Percentiles rank a stretch among this genome's conserved stretches.
These are phyloP conservation scores for Plagiodera versicolora DNA, from an alignment of 2,888 invertebrate genomes.

Conservation along the genomic window DNA sequence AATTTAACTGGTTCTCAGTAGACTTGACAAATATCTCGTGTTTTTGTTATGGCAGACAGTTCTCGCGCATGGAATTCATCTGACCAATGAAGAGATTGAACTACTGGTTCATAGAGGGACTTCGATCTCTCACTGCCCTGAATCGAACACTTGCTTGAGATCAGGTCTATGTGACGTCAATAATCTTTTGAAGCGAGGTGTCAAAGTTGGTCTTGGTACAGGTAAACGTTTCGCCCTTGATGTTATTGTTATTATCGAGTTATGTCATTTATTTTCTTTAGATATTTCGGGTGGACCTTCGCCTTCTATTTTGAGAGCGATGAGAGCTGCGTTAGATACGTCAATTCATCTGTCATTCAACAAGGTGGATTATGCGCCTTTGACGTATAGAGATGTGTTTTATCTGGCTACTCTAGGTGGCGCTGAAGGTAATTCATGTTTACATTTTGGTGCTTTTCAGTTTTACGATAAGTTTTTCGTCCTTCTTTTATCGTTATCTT, in stretches of 20 bases:
- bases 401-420: constrained; percentile 87
- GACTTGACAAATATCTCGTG: constrained; percentile 29
- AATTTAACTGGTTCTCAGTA: constrained; percentile 12
- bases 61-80: constrained; percentile 82
- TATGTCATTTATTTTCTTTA: constrained; percentile 42
- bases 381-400: constrained; percentile 77
- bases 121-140: constrained; percentile 83
- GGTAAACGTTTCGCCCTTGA: too few species aligned
- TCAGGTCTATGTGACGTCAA: constrained; percentile 83
- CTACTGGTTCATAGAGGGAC: constrained; percentile 64
- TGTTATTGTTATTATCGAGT: too few species aligned
- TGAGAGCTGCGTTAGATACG: constrained; percentile 72
- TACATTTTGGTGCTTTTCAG: too few species aligned
- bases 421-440: constrained; percentile 67
- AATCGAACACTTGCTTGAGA: constrained; percentile 77
- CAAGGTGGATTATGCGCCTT: constrained; percentile 51
- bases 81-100: constrained; percentile 69
- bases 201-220: constrained; percentile 84
- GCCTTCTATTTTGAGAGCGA: constrained; percentile 73
- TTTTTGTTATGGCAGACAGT: constrained; percentile 61
- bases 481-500: too few species aligned
- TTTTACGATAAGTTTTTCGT: too few species aligned
- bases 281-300: constrained; percentile 85
- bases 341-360: constrained; percentile 69
- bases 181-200: constrained; percentile 62